Evolutionary conservation across 2,888 invertebrate species (phyloP).

Genomic region (Phalera bucephala): DNA sequence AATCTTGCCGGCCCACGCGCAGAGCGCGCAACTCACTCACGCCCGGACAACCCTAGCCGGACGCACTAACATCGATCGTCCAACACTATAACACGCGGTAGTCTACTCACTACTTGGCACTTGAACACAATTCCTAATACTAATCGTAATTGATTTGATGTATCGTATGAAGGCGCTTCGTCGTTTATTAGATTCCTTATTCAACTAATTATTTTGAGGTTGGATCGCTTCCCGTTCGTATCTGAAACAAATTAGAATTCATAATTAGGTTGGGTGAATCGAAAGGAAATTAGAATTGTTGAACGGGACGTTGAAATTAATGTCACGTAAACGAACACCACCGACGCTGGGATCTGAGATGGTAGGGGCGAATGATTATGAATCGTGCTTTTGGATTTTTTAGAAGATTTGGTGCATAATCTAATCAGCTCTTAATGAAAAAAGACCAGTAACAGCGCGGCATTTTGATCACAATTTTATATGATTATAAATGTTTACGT

Average conservation of each 20-base stretch:
- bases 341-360: conserved; percentile 2
- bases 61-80: conserved; percentile 36
- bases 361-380: too few species aligned
- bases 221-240: conserved; percentile 49
- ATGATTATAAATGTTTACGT: too few species aligned
- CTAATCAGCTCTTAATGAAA: too few species aligned
- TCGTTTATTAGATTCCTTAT: conserved; percentile 55
- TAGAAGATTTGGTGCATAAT: too few species aligned
- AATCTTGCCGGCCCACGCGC: conserved; percentile 66
- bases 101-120: conserved; percentile 47
- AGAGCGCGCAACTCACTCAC: conserved; percentile 38
- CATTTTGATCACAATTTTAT: too few species aligned
- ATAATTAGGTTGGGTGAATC: conserved; percentile 46
- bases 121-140: conserved; percentile 48
- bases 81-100: too few species aligned
- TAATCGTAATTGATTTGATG: conserved; percentile 60
- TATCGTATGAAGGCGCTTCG: conserved; percentile 73
- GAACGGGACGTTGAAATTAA: conserved; percentile 47
- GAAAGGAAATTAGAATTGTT: conserved; percentile 47
- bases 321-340: conserved; percentile 33
- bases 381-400: too few species aligned
- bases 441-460: too few species aligned
- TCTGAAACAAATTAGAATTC: conserved; percentile 70
- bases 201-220: conserved; percentile 41
- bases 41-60: conserved; percentile 22